These are phyloP conservation scores for Clinocottus analis DNA, from an alignment of 2,113 vertebrate genomes.

Conservation along the genomic window DNA sequence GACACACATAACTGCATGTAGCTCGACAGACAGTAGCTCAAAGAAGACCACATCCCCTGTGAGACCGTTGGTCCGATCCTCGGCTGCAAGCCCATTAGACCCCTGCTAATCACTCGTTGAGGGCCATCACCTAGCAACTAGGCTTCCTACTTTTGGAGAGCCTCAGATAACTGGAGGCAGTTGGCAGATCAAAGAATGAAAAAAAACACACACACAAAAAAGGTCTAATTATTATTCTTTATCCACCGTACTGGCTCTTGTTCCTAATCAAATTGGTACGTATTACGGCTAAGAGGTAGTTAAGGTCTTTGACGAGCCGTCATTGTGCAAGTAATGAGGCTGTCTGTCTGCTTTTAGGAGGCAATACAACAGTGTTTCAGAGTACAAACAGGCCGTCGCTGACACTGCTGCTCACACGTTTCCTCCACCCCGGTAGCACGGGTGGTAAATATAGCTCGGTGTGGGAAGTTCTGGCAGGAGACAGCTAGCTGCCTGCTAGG, in stretches of 20 bases:
- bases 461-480: constrained; percentile 79
- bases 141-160: constrained; percentile 23
- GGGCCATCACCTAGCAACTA: constrained; percentile 78
- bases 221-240: constrained; percentile 26
- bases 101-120: constrained; percentile 55
- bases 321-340: constrained; percentile 55
- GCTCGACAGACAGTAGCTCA: constrained; percentile 3
- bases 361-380: constrained; percentile 49
- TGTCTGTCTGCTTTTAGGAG: constrained; percentile 58
- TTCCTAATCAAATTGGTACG: constrained; percentile 11
- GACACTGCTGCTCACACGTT: constrained; percentile 66
- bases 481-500: constrained; percentile 66
- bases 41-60: constrained; percentile 35
- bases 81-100: constrained; percentile 38
- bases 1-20: constrained; percentile 46
- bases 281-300: constrained; percentile 20
- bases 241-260: not conserved
- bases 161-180: constrained; percentile 23
- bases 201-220: not conserved
- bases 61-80: constrained; percentile 31
- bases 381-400: constrained; percentile 57
- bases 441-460: constrained; percentile 76
- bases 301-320: constrained; percentile 15
- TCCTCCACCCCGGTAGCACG: constrained; percentile 64
- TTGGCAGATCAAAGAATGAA: not conserved